A percentile compares a stretch with the other conserved stretches of the same genome.
phyloP scores from a whole-genome alignment of 2,888 invertebrate species.

The Drosophila ustulata region DNA sequence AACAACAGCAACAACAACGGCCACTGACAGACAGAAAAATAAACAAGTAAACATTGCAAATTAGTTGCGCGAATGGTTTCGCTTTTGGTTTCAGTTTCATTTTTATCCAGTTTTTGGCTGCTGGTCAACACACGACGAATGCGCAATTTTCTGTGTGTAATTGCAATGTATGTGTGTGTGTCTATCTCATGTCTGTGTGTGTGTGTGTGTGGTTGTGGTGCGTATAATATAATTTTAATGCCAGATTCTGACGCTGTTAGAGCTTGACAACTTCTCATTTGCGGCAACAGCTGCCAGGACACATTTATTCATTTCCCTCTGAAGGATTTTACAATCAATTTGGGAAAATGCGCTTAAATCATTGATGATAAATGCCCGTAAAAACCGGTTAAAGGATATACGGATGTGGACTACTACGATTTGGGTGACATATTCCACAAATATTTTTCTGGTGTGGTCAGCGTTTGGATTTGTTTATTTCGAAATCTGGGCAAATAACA shows the following conservation, averaged over 20 bases:
- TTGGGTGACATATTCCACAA: conserved; percentile 11
- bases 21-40: conserved; percentile 18
- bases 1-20: conserved; percentile 26
- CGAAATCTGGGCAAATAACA: conserved; percentile 40
- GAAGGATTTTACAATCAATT: conserved; percentile 46
- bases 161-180: conserved; percentile 30
- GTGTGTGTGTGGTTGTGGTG: conserved; percentile 9
- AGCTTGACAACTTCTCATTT: conserved; percentile 41
- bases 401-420: conserved; percentile 7
- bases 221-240: conserved; percentile 36
- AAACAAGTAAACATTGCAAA: conserved; percentile 47
- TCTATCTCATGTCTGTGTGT: not conserved
- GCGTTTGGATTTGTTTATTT: conserved; percentile 41
- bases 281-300: conserved; percentile 36
- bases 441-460: conserved; percentile 14
- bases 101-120: conserved; percentile 26
- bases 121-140: conserved; percentile 40
- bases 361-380: conserved; percentile 54
- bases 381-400: conserved; percentile 21
- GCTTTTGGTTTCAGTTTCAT: conserved; percentile 26
- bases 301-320: conserved; percentile 48
- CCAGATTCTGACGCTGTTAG: conserved; percentile 16
- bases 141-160: conserved; percentile 50
- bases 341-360: conserved; percentile 61
- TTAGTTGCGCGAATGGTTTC: conserved; percentile 44